Base-by-base conservation (phyloP, 2,888 invertebrate genomes). In the Ephialtes manifestator region DNA sequence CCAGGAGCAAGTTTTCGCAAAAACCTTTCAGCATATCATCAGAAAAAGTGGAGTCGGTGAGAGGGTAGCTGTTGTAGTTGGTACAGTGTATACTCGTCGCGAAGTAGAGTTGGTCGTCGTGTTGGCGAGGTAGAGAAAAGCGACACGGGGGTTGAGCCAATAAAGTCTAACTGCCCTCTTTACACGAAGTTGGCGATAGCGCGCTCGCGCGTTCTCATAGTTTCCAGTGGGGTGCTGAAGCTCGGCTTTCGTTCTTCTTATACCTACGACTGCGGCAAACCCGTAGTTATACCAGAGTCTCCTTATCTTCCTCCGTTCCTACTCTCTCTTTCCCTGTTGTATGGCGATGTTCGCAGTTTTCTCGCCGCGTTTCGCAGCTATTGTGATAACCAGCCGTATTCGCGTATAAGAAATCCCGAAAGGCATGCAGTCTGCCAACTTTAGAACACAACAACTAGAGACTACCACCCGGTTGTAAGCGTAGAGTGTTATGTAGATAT, bases 81-180 rank as follows among this genome's bases (percentile, higher is more conserved):
- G 31, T 39, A 39, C 20, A 15, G 53, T 48, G 48, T 83, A 74
- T 24, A 72, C 39, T 78, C 24, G 60, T 35, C 24, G 46, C 53
- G 55, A 60, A 68, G 68, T 60, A 39, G 60, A 80, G 75, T 79
- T 65, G 55, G 70, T 71, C 60, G 70, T 55, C 65, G 80, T 60
- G 79, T 84, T 83, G 39, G 63, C 48, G 65, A 78, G 77, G 51
- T 18, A 39, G 76, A 63, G 31, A 68, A 76, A 65, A 58, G 71
- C 71, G 74, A 79, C 55, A 71, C 71, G 28, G 43, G 71, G 60
- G 58, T 55, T 72, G 81, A 77, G 85, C 89, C 89, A 90, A 90
- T 89, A 91, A 90, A 91, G 88, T 88, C 88, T 88, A 90, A 90
- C 91, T 89, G 90, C 89, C 81, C 87, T 88, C 89, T 91, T 91